Percentiles rank a stretch among this genome's conserved stretches.
Conservation (phyloP, 1,140 invertebrate genomes). For the Cotesia chilonis region DNA sequence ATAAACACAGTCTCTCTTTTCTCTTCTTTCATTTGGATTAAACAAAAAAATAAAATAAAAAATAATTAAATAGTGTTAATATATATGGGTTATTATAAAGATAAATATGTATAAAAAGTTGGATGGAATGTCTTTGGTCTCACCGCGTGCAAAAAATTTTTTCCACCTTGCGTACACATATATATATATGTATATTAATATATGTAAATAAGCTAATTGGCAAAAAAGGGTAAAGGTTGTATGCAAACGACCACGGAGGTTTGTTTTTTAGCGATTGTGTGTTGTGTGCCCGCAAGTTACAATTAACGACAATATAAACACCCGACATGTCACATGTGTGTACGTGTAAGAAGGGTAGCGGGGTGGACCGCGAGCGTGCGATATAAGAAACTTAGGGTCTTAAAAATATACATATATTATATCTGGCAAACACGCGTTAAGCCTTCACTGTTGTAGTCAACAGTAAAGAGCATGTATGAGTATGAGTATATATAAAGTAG, state of each 20-base stretch:
- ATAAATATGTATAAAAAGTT: slow-evolving; percentile 14
- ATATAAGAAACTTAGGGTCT: neutral
- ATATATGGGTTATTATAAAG: neutral
- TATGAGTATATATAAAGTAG: slow-evolving; percentile 25
- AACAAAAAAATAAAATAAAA: slow-evolving; percentile 10
- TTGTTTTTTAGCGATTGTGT: slow-evolving; percentile 37
- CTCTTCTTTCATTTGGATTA: too few relatives aligned
- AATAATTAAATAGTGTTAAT: neutral
- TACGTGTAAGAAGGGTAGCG: too few relatives aligned
- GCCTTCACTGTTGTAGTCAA: neutral
- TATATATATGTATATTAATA: too few relatives aligned
- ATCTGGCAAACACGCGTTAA: slow-evolving; percentile 9
- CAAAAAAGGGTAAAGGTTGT: slow-evolving; percentile 41
- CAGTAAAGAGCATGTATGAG: slow-evolving; percentile 17
- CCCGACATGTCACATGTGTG: neutral
- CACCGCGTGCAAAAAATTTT: slow-evolving; percentile 10
- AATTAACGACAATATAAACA: slow-evolving; percentile 27
- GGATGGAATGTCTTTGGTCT: slow-evolving; percentile 23
- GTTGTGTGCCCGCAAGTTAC: slow-evolving; percentile 29
- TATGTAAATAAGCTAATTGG: slow-evolving; percentile 43
- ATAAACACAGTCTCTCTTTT: neutral
- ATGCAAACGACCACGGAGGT: slow-evolving; percentile 45
- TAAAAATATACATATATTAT: slow-evolving; percentile 9
- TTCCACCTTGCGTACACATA: slow-evolving; percentile 9
- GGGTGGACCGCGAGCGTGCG: neutral